These are phyloP conservation scores for Phyto melanocephala DNA, from an alignment of 2,888 invertebrate genomes.

Conservation along the genomic window DNA sequence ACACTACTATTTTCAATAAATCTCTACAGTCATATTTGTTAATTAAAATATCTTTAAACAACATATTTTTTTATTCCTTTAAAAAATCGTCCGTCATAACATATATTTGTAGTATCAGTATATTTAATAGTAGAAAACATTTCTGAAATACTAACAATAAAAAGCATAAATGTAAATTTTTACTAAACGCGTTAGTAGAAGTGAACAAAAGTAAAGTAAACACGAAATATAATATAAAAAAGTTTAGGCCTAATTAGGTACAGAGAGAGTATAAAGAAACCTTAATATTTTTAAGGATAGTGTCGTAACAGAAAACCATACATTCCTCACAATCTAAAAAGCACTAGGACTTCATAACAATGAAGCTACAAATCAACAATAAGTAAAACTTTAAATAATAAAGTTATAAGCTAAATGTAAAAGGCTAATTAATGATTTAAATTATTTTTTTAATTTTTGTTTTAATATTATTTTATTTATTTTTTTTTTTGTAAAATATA, in stretches of 20 bases:
- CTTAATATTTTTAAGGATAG: constrained; percentile 28
- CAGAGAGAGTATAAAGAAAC: neutral
- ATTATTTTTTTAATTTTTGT: constrained; percentile 52
- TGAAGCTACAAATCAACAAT: constrained; percentile 32
- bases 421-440: constrained; percentile 37
- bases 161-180: constrained; percentile 41
- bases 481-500: constrained; percentile 4
- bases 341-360: constrained; percentile 72
- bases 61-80: constrained; percentile 8
- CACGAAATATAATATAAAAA: neutral
- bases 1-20: neutral
- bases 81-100: constrained; percentile 2
- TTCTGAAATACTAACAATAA: neutral
- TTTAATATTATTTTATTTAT: constrained; percentile 26
- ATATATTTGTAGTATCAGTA: neutral
- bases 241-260: constrained; percentile 24
- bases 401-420: constrained; percentile 60
- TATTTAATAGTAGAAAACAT: constrained; percentile 20
- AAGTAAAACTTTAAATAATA: constrained; percentile 21
- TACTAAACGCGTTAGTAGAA: constrained; percentile 56
- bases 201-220: neutral
- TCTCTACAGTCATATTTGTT: constrained; percentile 58
- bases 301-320: constrained; percentile 71
- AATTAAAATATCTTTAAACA: constrained; percentile 9
- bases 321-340: constrained; percentile 80